Evolutionary conservation across 2,888 invertebrate species (phyloP), one percentile per base, ranked within the genome.

Genomic region (Leucophora obtusa): DNA sequence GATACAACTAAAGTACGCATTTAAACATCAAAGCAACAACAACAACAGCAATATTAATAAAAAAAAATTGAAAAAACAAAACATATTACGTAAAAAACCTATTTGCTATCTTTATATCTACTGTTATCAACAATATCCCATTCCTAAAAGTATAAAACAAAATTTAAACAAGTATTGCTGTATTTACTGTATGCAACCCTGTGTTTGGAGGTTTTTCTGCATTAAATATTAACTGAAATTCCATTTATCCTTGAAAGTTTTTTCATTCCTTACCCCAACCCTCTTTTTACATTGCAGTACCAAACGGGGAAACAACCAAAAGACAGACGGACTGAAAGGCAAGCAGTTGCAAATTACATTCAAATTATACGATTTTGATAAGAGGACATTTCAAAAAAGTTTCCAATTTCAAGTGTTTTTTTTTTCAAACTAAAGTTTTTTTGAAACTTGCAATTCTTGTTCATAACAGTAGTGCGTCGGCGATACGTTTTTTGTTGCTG

Each of bases 281-380:
- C 11, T 51, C n/a, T 28, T 28, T 28, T 28, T 4, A 28, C 28
- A 28, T 28, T 50, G 33, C 54, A 56, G 0, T 58, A 15, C 72
- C 38, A 59, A 24, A 35, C 54, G 33, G 58, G 43, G 63, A 50
- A 15, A 33, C 59, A 72, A 15, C 28, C 14, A 35, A 68, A 56
- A 58, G 60, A 68, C 65, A 17, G 62, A 63, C 56, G 33, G n/a
- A 58, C 24, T 56, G 11, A 56, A 62, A 7, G 24, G 58, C 66
- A 51, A 74, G 82, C 79, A 79, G 75, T 82, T 87, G 86, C 86
- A 89, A 89, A 89, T 89, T 88, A 87, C 87, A 88, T 89, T 88
- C 88, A 89, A 89, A 89, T 89, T 88, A 87, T 87, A 88, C 84
- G 87, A 88, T 88, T 89, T 88, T 86, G 86, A 87, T 86, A 87